phyloP scores from a whole-genome alignment of 2,888 invertebrate genomes.

The Scrobipalpa atriplicella region DNA sequence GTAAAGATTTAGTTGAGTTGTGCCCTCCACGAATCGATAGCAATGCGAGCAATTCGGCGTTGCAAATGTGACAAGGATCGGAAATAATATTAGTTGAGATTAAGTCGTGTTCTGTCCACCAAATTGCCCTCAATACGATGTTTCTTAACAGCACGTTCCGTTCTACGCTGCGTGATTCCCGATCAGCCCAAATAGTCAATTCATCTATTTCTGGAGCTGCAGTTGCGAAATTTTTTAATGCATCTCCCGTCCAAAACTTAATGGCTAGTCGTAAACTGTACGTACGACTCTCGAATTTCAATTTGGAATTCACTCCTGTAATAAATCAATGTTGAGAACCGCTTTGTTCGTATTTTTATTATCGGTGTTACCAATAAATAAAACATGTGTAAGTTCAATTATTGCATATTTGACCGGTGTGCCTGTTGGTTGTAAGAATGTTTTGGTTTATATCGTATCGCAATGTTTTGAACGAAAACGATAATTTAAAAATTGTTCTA shows the following conservation, averaged over 20 bases:
- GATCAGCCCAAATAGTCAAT: not conserved
- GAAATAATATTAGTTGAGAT: too few relatives aligned
- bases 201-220: constrained; percentile 26
- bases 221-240: constrained; percentile 40
- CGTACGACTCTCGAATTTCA: constrained; percentile 5
- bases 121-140: not conserved
- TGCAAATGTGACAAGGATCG: too few relatives aligned
- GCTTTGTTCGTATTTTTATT: constrained; percentile 17
- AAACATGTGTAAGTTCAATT: not conserved
- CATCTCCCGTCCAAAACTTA: constrained; percentile 24
- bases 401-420: not conserved
- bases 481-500: not conserved
- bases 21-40: too few relatives aligned
- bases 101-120: too few relatives aligned
- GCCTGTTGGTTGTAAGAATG: too few relatives aligned
- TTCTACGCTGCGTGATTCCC: not conserved
- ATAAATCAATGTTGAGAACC: constrained; percentile 15
- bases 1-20: too few relatives aligned
- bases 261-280: constrained; percentile 22
- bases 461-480: not conserved
- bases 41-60: too few relatives aligned
- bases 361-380: not conserved
- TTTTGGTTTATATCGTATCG: not conserved
- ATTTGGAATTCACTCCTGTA: not conserved
- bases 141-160: not conserved